Base-by-base conservation (phyloP, 2,888 invertebrate genomes). In the Mesoligia furuncula region DNA sequence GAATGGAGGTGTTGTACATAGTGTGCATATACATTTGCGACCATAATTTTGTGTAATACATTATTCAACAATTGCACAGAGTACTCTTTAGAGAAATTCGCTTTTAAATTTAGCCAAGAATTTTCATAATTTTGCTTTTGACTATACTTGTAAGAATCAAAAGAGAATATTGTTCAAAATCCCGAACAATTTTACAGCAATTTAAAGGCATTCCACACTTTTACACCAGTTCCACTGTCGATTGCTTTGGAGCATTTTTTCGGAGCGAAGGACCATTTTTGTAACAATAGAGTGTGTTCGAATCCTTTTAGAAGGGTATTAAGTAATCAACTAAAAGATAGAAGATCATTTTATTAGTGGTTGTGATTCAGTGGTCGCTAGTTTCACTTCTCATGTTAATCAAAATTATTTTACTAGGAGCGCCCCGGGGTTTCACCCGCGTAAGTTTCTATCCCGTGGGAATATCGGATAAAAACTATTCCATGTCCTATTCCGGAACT, bases 201-300 rank as follows among this genome's bases (percentile, higher is more conserved):
- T 74, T 85, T 75, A 66, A 70, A 85, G 27, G 57, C 69, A 65
- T 85, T 81, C 69, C 45, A 69, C 39, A 70, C 54, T 80, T 72
- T 84, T 79, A 59, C 57, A 73, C 62, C 42, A 45, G 59, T 51
- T 51, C 27, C 9, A 59, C 20, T 51, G 62, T 39, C 85, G 51
- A 85, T 81, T 57, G 85, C 85, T 81, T 81, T 85, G 45, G 54
- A 70, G 66, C 66, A 70, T 70, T 67, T 67, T 81, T 81, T 85
- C 66, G 61, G 66, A 74, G 36, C 15, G 13, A 51, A 62, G 66
- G 54, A 67, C 66, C 66, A 83, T 67, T 79, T 77, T 75, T 54
- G 61, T 79, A 45, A 79, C 77, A 83, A 83, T 67, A 15, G 79
- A 62, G 66, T 48, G 57, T 57, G 36, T 31, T 59, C 36, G n/a